Evolutionary conservation across 2,797 vertebrate genomes (phyloP).

Genomic region (Aphelocoma californica): DNA sequence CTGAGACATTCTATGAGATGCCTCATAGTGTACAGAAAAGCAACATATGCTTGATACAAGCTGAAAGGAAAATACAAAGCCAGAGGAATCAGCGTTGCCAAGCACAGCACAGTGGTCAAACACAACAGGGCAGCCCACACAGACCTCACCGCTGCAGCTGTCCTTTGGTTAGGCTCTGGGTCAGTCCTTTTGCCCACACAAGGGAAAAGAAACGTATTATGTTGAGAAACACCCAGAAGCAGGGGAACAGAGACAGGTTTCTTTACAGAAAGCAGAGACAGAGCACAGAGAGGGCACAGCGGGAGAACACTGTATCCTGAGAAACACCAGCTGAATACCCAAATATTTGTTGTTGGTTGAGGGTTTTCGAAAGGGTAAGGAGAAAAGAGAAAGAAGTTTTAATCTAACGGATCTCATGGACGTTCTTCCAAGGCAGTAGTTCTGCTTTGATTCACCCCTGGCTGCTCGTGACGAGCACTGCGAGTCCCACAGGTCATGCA

Average conservation of each 20-base stretch:
- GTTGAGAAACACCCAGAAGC: not conserved
- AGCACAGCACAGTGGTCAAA: not conserved
- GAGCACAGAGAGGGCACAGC: not conserved
- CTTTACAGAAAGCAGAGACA: not conserved
- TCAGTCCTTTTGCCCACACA: rapidly evolving
- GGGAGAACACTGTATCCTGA: not conserved
- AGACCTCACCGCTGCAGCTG: rapidly evolving
- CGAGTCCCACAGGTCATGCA: not conserved
- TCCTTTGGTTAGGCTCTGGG: not conserved
- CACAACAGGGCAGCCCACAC: not conserved
- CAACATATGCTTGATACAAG: not conserved
- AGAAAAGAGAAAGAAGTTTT: not conserved
- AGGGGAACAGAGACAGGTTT: rapidly evolving
- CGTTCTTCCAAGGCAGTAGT: not conserved
- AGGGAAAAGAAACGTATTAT: not conserved
- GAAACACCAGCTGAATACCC: not conserved
- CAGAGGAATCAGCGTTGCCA: not conserved
- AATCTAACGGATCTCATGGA: not conserved
- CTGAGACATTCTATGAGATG: not conserved
- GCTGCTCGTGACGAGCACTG: not conserved
- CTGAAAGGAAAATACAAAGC: not conserved
- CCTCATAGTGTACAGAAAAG: not conserved
- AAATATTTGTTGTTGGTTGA: not conserved
- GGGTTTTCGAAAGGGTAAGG: not conserved
- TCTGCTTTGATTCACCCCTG: not conserved